Base-by-base conservation (phyloP, 1,140 invertebrate genomes). In the Drosophila ambigua region DNA sequence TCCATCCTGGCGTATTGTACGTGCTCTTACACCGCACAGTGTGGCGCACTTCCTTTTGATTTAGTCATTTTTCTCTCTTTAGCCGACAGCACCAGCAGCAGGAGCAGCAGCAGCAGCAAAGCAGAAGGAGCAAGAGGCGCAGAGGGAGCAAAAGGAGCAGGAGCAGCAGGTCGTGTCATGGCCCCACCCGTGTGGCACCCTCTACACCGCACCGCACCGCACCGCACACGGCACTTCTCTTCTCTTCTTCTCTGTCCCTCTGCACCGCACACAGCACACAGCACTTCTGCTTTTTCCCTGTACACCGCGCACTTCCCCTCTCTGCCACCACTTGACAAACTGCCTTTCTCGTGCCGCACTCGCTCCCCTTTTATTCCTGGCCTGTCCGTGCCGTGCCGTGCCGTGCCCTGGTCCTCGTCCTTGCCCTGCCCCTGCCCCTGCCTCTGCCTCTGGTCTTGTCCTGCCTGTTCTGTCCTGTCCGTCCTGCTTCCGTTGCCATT, bases 11-110 rank as follows among this genome's bases (percentile, higher is more conserved):
- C 65, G 79, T 83, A 79, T 83, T 83, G 83, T 79, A 89, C 76
- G 79, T 88, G 84, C 84, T 89, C 72, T 73, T 83, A 89, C 83
- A 71, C 83, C 78, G 77, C 85, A 73, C 87, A 75, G 76, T 82
- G 77, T 89, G 79, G 78, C 88, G 82, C 77, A 90, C 88, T 90
- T 90, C 88, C 88, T 90, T 69, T 90, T 90, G 88, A 90, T 90
- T 90, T 90, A 90, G 88, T 90, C 88, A 90, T 90, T 90, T 90
- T 90, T 90, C 88, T 90, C 88, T 88, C 82, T 89, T 89, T 89
- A 89, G 83, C 83, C 76, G 82, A 76, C 82, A 82, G 58, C 11
- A 72, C 72, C 72, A 72, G 62, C 72, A 78, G 68, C 13, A 55
- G 50, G 1, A 20, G 20, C 28, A 11, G 28, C n/a, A 52, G 24